Evolutionary conservation across 2,797 vertebrate genomes (phyloP), one percentile per base, ranked within the genome.

Genomic region (Glyptemys insculpta): DNA sequence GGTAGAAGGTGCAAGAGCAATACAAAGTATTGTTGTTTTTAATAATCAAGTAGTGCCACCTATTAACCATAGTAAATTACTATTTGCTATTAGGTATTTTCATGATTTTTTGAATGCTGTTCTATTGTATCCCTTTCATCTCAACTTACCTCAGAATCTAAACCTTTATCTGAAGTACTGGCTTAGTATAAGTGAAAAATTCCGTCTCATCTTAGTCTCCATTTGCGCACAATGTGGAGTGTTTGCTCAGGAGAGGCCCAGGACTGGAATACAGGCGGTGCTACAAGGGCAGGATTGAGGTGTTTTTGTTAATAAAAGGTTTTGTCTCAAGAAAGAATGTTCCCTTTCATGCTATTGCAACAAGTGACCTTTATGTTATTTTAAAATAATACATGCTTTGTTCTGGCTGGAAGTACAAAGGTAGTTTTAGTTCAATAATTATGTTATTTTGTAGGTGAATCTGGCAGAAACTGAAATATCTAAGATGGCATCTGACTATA

Each of bases 401-500:
- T 6, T 44, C 50, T 19, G 27, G 34, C 27, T 78, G 23, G 79
- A 86, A 94, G 56, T 44, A 83, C 31, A 83, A 47, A 0, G 0
- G 49, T 74, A 41, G 4, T 81, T 84, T 25, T 34, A n/a, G 34
- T 62, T 62, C 49, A 78, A 5, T 76, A 34, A 54, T 25, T 41
- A 4, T 5, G 31, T 83, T 85, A 41, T 76, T 86, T 81, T 94
- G 15, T 96, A 99, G 99, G 99, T 99, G 76, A 99, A 99, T 97
- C 98, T 98, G 97, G 98, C 99, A 1, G 98, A 99, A 93, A 99
- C 99, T 0, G 98, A 99, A 54, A 68, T 99, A 96, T 99, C 99
- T 90, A 98, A 99, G 97, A 99, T 99, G 99, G 98, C 99, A 0
- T 98, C 99, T 4, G 99, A 99, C 98, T 99, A 99, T 94, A 97